Conservation (phyloP, 2,888 invertebrate species). For the Mythimna pallens region DNA sequence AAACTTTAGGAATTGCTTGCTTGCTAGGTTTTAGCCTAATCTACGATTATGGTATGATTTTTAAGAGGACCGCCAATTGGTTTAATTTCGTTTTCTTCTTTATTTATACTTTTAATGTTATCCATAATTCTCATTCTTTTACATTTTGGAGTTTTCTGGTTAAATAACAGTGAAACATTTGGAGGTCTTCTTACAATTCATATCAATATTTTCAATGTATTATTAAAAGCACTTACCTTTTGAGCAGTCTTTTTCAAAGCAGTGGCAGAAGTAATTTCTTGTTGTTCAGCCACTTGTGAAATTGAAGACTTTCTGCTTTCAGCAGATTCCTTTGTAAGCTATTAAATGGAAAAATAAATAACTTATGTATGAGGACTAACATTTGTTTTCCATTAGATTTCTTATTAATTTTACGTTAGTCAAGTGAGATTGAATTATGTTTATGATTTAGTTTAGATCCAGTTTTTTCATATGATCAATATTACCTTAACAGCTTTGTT, state of each 20-base stretch:
- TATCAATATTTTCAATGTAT: not conserved
- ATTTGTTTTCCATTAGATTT: not conserved
- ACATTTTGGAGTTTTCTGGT: too few species aligned
- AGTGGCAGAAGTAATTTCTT: slow-evolving; percentile 73
- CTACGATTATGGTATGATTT: slow-evolving; percentile 25
- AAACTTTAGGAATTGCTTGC: slow-evolving; percentile 38
- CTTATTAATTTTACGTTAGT: not conserved
- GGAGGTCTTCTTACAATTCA: slow-evolving; percentile 23
- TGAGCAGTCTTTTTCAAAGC: slow-evolving; percentile 82
- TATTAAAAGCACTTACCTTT: slow-evolving; percentile 74
- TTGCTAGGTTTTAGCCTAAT: slow-evolving; percentile 51
- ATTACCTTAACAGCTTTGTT: slow-evolving; percentile 85
- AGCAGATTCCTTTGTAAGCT: slow-evolving; percentile 87
- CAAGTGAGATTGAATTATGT: not conserved
- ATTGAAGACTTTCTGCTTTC: slow-evolving; percentile 89
- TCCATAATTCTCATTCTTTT: not conserved
- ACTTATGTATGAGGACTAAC: not conserved
- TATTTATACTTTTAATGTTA: not conserved
- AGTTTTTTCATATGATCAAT: not conserved
- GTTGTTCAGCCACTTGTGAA: slow-evolving; percentile 82
- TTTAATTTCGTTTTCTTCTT: not conserved
- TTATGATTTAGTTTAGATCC: not conserved
- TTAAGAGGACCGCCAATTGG: slow-evolving; percentile 18
- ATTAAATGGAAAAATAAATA: slow-evolving; percentile 30
- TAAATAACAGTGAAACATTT: not conserved